Evolutionary conservation across 2,888 invertebrate species (phyloP).

Genomic region (Vandiemenella viatica): DNA sequence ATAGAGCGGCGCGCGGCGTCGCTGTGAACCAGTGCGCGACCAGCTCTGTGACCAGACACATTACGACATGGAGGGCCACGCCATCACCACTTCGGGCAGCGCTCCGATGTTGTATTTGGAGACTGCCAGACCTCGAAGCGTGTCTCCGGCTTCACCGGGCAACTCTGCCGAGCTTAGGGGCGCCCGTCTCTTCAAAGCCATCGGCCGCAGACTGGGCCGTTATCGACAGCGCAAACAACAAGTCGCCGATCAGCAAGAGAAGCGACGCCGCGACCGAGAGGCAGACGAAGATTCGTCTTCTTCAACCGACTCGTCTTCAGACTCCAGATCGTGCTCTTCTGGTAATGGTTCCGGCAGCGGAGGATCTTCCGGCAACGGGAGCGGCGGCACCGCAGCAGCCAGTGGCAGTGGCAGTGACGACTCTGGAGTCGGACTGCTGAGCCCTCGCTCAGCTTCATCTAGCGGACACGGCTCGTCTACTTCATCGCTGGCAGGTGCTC

Average conservation of each 20-base stretch:
- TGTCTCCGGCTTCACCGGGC: constrained; percentile 31
- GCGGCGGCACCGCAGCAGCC: constrained; percentile 25
- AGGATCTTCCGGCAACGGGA: constrained; percentile 25
- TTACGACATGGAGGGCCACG: background rate
- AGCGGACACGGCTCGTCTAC: background rate
- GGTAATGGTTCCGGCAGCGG: constrained; percentile 22
- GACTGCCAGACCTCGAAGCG: constrained; percentile 17
- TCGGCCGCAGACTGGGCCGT: constrained; percentile 45
- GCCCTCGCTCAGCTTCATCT: background rate
- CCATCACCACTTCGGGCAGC: background rate
- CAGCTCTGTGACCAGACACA: background rate
- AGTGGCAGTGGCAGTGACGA: constrained; percentile 21
- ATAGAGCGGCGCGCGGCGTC: background rate
- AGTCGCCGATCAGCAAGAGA: constrained; percentile 1
- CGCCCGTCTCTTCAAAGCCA: constrained; percentile 46
- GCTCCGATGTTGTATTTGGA: background rate
- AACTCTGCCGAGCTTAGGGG: constrained; percentile 40
- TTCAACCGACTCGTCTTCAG: background rate
- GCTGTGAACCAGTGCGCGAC: background rate
- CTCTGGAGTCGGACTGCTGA: constrained; percentile 6
- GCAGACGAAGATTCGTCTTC: background rate
- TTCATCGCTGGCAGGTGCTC: background rate
- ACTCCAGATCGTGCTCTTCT: background rate
- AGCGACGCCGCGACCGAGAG: constrained; percentile 11
- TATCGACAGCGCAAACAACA: constrained; percentile 26